These are phyloP conservation scores for Drosophila kurseongensis DNA, from an alignment of 1,140 invertebrate genomes.

Conservation along the genomic window DNA sequence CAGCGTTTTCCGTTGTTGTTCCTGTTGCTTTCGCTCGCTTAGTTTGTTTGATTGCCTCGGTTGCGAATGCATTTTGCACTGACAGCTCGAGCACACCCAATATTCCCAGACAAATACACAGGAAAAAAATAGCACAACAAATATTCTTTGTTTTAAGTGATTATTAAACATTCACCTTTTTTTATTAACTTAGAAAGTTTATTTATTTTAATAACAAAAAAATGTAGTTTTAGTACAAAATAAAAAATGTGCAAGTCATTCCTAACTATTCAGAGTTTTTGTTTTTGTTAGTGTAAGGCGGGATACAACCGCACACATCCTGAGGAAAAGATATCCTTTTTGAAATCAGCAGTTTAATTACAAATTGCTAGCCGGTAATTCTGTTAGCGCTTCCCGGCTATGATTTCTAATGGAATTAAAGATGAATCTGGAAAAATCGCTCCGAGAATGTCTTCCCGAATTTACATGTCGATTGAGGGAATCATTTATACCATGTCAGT, in stretches of 20 bases:
- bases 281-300: neutral
- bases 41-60: conserved; percentile 67
- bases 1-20: conserved; percentile 24
- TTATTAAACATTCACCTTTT: no score
- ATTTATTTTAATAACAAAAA: no score
- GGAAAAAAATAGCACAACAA: neutral
- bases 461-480: neutral
- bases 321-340: conserved; percentile 7
- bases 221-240: no score
- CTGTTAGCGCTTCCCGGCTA: conserved; percentile 38
- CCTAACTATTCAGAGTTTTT: no score
- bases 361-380: conserved; percentile 39
- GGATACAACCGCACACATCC: conserved; percentile 1
- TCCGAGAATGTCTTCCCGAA: neutral
- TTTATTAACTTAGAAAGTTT: no score
- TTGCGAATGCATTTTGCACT: conserved; percentile 59
- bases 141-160: no score
- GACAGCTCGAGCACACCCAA: conserved; percentile 15
- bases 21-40: conserved; percentile 26
- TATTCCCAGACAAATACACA: conserved; percentile 8
- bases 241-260: no score
- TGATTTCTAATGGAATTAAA: conserved; percentile 56
- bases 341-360: conserved; percentile 45
- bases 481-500: conserved; percentile 4
- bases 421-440: conserved; percentile 16